A percentile compares a stretch with the other conserved stretches of the same genome.
phyloP scores from a whole-genome alignment of 2,113 vertebrate genomes.

The Fregata magnificens region DNA sequence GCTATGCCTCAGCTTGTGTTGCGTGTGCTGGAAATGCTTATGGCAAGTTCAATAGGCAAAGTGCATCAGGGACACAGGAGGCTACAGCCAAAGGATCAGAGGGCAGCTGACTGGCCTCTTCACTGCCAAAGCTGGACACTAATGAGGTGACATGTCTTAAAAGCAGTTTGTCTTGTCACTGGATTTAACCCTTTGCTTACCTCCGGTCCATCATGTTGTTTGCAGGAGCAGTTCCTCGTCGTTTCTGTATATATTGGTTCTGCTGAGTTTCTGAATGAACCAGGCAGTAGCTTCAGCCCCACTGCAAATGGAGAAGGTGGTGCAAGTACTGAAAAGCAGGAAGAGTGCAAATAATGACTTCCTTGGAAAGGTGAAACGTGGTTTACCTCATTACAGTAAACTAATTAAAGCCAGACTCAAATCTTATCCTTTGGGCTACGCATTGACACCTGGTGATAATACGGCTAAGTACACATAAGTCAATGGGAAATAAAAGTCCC shows the following conservation, averaged over 20 bases:
- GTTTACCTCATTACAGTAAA: constrained; percentile 48
- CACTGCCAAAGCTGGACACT: neutral
- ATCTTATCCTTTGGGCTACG: constrained; percentile 7
- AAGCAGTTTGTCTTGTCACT: neutral
- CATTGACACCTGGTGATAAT: neutral
- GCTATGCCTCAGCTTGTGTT: fast-evolving
- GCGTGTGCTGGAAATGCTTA: fast-evolving
- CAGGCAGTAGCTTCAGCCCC: neutral
- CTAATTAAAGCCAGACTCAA: constrained; percentile 24
- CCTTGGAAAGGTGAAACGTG: constrained; percentile 15
- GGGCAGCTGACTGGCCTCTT: neutral
- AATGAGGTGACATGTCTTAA: neutral
- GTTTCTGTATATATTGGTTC: neutral
- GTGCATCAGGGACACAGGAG: neutral
- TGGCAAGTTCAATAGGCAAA: neutral
- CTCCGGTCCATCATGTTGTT: neutral
- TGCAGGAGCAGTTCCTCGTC: neutral
- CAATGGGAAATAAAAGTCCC: neutral
- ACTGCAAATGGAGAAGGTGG: neutral
- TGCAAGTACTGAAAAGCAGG: neutral
- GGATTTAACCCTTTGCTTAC: neutral
- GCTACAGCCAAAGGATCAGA: neutral
- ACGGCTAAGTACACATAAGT: neutral
- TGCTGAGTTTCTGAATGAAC: neutral
- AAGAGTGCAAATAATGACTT: constrained; percentile 26